Evolutionary conservation across 1,140 invertebrate species (phyloP).

Genomic region (Diachasma alloeum): DNA sequence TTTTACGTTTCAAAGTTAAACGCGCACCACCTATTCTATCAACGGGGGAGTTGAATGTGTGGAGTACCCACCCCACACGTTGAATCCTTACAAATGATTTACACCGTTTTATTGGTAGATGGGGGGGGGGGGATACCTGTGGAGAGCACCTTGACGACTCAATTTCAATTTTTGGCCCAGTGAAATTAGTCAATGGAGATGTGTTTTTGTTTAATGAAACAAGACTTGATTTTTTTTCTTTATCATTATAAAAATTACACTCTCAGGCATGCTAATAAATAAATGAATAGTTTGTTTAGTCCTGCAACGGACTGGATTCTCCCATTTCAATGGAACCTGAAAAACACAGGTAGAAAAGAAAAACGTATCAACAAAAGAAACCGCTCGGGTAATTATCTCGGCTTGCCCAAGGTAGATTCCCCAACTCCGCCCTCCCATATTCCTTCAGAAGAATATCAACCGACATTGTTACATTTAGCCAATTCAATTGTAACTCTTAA

Average conservation of each 20-base stretch:
- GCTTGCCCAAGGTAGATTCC: neutral
- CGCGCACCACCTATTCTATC: constrained; percentile 15
- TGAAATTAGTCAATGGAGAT: no score
- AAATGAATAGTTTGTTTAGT: no score
- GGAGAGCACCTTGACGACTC: neutral
- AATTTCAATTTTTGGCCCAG: neutral
- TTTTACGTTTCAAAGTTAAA: constrained; percentile 19
- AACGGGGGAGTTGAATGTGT: neutral
- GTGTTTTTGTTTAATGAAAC: no score
- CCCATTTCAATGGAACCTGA: no score
- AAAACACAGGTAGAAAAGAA: neutral
- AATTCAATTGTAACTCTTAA: constrained; percentile 4
- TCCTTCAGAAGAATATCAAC: neutral
- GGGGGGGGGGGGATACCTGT: neutral
- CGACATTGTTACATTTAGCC: neutral
- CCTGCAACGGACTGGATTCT: no score
- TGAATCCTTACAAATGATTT: constrained; percentile 21
- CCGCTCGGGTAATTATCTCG: constrained; percentile 43
- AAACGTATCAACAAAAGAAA: constrained; percentile 35
- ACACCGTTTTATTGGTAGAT: neutral
- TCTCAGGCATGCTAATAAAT: no score
- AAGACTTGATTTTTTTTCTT: no score
- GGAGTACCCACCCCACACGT: constrained; percentile 20
- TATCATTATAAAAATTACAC: no score
- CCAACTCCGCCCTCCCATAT: neutral